These are phyloP conservation scores for Balaeniceps rex DNA, from an alignment of 2,113 vertebrate genomes.

Conservation along the genomic window DNA sequence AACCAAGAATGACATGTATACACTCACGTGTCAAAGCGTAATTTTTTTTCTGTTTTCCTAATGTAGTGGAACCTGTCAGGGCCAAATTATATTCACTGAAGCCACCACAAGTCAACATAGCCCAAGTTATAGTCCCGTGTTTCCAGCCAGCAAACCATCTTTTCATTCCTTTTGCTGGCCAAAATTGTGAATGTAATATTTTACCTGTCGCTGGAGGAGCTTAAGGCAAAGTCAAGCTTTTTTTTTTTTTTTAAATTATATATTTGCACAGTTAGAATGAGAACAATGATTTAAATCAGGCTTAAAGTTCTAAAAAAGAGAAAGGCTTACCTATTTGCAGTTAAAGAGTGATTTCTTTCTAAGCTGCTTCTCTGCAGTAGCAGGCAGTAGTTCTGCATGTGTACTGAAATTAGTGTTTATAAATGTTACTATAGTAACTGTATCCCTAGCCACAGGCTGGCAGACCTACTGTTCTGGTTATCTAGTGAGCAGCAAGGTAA, in stretches of 20 bases:
- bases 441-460: slow-evolving; percentile 45
- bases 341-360: background rate
- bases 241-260: background rate
- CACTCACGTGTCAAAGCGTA: background rate
- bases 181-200: background rate
- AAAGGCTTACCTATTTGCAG: background rate
- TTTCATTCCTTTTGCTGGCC: background rate
- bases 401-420: slow-evolving; percentile 5
- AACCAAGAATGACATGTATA: rapidly evolving
- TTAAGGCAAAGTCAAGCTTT: background rate
- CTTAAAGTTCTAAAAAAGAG: background rate
- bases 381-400: background rate
- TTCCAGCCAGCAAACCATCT: background rate
- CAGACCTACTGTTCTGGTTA: slow-evolving; percentile 28
- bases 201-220: background rate
- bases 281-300: background rate
- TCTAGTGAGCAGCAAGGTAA: background rate
- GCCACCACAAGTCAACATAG: background rate
- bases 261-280: background rate
- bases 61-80: background rate
- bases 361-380: background rate
- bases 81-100: background rate
- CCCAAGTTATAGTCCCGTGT: background rate
- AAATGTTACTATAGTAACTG: slow-evolving; percentile 59
- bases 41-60: background rate